Evolutionary conservation across 1,140 invertebrate species (phyloP).

Genomic region (Lamellibrachia luymesi): DNA sequence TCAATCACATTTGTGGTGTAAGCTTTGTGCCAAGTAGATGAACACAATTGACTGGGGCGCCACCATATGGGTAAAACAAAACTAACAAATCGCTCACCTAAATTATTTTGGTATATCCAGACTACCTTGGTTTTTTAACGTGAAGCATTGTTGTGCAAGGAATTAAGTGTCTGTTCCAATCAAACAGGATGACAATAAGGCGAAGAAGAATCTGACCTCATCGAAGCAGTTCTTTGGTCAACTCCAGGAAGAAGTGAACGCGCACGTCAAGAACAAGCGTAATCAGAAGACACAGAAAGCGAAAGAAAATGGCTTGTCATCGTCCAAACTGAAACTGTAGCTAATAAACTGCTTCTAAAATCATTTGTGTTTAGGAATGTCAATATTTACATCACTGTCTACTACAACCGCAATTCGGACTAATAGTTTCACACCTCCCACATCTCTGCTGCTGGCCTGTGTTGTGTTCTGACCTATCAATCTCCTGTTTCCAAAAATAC

Average conservation of each 20-base stretch:
- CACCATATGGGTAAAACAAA: background rate
- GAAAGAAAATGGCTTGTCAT: constrained; percentile 8
- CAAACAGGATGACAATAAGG: constrained; percentile 45
- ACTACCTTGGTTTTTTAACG: background rate
- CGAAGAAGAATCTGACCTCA: constrained; percentile 68
- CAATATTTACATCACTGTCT: background rate
- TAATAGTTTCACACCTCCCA: no score
- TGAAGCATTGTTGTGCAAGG: background rate
- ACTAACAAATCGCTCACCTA: background rate
- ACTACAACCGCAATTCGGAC: background rate
- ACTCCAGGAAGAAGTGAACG: constrained; percentile 72
- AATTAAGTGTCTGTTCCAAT: constrained; percentile 8
- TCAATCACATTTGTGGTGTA: no score
- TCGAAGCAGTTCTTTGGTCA: constrained; percentile 80
- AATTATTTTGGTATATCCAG: background rate
- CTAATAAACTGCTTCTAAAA: constrained; percentile 13
- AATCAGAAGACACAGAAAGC: constrained; percentile 12
- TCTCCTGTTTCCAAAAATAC: no score
- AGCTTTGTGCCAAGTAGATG: background rate
- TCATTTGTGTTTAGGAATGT: background rate
- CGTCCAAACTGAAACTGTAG: constrained; percentile 23
- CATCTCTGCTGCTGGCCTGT: no score
- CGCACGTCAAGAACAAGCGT: constrained; percentile 23
- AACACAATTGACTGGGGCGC: background rate
- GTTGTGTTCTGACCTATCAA: no score